Base-by-base conservation (phyloP, 2,113 vertebrate genomes). In the Lagopus leucura region DNA sequence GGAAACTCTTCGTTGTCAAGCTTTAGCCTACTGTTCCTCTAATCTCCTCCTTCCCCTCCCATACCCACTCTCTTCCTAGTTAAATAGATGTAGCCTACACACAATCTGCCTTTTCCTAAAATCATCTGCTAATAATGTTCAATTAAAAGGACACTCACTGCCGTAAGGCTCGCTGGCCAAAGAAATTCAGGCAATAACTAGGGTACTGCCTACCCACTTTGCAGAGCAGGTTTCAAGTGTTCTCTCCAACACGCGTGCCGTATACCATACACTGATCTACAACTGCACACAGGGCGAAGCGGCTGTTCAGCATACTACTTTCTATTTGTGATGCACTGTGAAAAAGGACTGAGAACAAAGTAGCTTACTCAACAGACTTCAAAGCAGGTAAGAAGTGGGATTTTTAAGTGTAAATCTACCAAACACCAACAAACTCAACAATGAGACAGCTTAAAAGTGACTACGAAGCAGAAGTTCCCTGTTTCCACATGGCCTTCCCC, bases 201-300 rank as follows among this genome's bases (percentile, higher is more conserved):
- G 47, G 27, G 82, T 11, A 65, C 24, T 78, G 36, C 54, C 89
- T 48, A 80, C 34, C 45, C 47, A 16, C 1, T 66, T 8, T 69
- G 25, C 64, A 48, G 63, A 94, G 60, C 22, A 57, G 20, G 21
- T 57, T 58, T 81, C 14, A 66, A 70, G 88, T 1, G 0, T 6
- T 57, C 34, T 74, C 70, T 92, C 72, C 65, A 66, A 47, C 70
- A 66, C 0, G 0, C 27, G 5, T 3, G 17, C 25, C 30, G 67
- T 4, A 1, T 1, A 22, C 60, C 50, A 72, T 2, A 22, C 13
- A 5, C 2, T n/a, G 63, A 71, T 60, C 86, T 70, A 92, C 85
- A 93, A 25, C 4, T 76, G 92, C 88, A 93, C 88, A 95, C 90
- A 85, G 86, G 91, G 55, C 84, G 94, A 89, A 82, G 90, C 75